Percentiles rank a stretch among this genome's conserved stretches.
Conservation (phyloP, 2,797 vertebrate genomes). For the Mastacembelus armatus region DNA sequence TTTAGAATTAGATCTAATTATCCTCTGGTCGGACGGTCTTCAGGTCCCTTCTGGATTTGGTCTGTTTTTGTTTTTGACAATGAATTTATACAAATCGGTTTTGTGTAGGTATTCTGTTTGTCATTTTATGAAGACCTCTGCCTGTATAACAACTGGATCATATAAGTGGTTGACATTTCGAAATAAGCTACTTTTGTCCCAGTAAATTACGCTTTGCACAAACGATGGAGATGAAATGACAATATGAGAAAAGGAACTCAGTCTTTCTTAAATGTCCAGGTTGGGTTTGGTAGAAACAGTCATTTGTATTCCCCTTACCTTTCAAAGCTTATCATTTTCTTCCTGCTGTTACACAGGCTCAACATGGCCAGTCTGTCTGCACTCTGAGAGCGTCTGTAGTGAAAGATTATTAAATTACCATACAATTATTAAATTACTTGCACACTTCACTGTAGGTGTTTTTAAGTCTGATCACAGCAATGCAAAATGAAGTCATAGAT, state of each 20-base stretch:
- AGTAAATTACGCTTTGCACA: conserved; percentile 2
- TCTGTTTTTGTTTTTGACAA: not conserved
- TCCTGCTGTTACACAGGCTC: conserved; percentile 42
- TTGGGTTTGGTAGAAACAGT: conserved; percentile 40
- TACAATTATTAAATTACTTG: conserved; percentile 51
- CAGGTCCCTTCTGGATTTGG: not conserved
- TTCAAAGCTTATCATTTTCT: conserved; percentile 68
- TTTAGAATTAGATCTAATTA: conserved; percentile 25
- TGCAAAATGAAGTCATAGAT: conserved; percentile 1
- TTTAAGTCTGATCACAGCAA: conserved; percentile 9
- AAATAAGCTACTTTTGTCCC: conserved; percentile 12
- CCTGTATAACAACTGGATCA: not conserved
- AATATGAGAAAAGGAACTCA: not conserved
- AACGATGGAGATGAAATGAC: conserved; percentile 7
- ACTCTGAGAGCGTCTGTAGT: conserved; percentile 33
- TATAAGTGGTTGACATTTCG: not conserved
- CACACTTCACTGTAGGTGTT: conserved; percentile 23
- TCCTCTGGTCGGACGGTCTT: not conserved
- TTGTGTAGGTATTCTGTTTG: not conserved
- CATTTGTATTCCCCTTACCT: conserved; percentile 60
- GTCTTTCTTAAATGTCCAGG: conserved; percentile 11
- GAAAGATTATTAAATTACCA: conserved; percentile 51
- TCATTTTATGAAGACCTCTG: not conserved
- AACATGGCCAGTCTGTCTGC: conserved; percentile 38
- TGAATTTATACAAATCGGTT: not conserved